These are phyloP conservation scores for Aphis craccivora DNA, from an alignment of 1,140 invertebrate species.

Conservation along the genomic window DNA sequence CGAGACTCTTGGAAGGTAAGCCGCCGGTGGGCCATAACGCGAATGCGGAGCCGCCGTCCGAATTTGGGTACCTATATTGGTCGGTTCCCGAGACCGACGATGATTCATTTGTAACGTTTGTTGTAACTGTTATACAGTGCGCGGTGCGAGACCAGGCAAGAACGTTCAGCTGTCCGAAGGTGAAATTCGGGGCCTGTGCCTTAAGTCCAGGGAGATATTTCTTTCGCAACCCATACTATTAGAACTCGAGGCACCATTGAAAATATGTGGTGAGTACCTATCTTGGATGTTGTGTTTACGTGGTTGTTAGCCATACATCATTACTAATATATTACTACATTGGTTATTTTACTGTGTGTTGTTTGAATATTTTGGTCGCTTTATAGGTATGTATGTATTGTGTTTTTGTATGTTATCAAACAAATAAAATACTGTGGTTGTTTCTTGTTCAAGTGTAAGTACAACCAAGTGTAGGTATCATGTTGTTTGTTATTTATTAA, in stretches of 20 bases:
- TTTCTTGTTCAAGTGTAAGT: neutral
- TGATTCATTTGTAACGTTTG: neutral
- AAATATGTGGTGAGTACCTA: slow-evolving; percentile 76
- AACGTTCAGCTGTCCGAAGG: slow-evolving; percentile 78
- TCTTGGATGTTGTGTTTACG: neutral
- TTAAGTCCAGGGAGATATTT: slow-evolving; percentile 71
- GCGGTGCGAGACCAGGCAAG: slow-evolving; percentile 76
- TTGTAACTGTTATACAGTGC: slow-evolving; percentile 65
- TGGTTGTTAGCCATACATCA: neutral
- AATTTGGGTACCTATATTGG: neutral
- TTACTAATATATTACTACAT: neutral
- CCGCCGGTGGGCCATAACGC: neutral
- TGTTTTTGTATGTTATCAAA: neutral
- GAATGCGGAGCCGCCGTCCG: neutral
- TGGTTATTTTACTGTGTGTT: neutral
- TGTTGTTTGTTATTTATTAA: neutral
- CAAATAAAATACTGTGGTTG: neutral
- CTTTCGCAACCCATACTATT: slow-evolving; percentile 76
- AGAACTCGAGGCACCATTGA: slow-evolving; percentile 67
- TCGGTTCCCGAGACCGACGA: neutral
- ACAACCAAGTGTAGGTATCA: neutral
- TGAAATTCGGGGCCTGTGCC: slow-evolving; percentile 68
- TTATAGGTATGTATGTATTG: neutral
- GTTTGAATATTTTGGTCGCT: neutral
- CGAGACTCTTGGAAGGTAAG: slow-evolving; percentile 62